These are phyloP conservation scores for Acanthosepion esculentum DNA, from an alignment of 2,888 invertebrate genomes.

Conservation along the genomic window DNA sequence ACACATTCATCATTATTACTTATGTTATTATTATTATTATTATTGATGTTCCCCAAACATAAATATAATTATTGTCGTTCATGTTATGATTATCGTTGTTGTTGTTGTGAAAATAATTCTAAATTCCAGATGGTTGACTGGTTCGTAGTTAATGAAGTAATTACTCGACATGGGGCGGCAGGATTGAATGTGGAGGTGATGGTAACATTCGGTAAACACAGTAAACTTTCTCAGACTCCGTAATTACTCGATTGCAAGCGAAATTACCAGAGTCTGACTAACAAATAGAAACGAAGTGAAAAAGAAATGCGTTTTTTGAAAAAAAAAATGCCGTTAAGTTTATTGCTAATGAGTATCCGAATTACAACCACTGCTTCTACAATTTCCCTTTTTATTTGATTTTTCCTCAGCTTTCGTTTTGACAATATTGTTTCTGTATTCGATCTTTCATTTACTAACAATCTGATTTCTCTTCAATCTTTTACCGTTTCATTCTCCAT, in stretches of 20 bases:
- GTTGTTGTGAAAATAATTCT: background rate
- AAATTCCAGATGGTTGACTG: background rate
- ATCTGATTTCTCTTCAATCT: background rate
- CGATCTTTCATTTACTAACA: background rate
- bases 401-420: background rate
- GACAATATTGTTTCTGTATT: background rate
- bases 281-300: background rate
- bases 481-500: background rate
- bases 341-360: conserved; percentile 33
- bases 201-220: conserved; percentile 13
- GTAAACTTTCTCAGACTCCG: background rate
- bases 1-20: background rate
- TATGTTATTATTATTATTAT: background rate
- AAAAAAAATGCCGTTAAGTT: background rate
- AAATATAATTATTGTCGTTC: background rate
- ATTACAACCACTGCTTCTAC: background rate
- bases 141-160: background rate
- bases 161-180: background rate
- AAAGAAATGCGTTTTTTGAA: background rate
- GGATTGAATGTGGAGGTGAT: background rate
- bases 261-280: conserved; percentile 11
- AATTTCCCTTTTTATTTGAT: background rate
- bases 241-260: background rate
- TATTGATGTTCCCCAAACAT: background rate
- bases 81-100: background rate